Evolutionary conservation across 2,797 vertebrate genomes (phyloP), one percentile per base, ranked within the genome.

Genomic region (Pitangus sulphuratus): DNA sequence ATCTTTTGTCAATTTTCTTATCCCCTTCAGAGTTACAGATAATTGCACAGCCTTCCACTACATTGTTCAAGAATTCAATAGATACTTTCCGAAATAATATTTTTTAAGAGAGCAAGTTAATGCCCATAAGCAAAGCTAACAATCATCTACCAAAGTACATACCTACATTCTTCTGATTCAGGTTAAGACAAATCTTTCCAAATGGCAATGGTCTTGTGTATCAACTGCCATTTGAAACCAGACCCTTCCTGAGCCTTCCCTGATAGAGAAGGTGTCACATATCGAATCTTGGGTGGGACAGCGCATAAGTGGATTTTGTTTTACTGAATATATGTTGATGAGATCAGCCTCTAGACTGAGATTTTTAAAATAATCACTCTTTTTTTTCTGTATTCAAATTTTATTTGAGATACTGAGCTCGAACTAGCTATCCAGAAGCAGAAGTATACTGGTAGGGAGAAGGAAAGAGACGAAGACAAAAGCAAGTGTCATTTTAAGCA

Each of bases 401-500:
- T 85, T 79, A 84, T 33, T 91, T 74, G 64, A 62, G 25, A 57
- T 39, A 37, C 39, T 35, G 50, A 90, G 16, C 82, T 92, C 47
- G 76, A 62, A 79, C 79, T 69, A 89, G 47, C 51, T 76, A 56
- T 56, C 56, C 56, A 79, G 66, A 88, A 90, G 66, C 17, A 74
- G 82, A 94, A 70, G 37, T 53, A 16, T 66, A 53, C 17, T 22
- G 58, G 31, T 54, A 94, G 33, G 30, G 31, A 39, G 65, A 83
- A 86, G 50, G 44, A 58, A 80, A 83, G 45, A 58, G 54, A 72
- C 11, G 16, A 84, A 89, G 74, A 92, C 60, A 93, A 88, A 95
- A 90, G 58, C 89, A 86, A 80, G 66, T 90, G 82, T 95, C 40
- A 74, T 86, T 96, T 94, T 50, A 87, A 78, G 62, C 35, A 54